A percentile compares a stretch with the other conserved stretches of the same genome.
Evolutionary conservation across 1,140 invertebrate genomes (phyloP).

Genomic region (Sitobion miscanthi): DNA sequence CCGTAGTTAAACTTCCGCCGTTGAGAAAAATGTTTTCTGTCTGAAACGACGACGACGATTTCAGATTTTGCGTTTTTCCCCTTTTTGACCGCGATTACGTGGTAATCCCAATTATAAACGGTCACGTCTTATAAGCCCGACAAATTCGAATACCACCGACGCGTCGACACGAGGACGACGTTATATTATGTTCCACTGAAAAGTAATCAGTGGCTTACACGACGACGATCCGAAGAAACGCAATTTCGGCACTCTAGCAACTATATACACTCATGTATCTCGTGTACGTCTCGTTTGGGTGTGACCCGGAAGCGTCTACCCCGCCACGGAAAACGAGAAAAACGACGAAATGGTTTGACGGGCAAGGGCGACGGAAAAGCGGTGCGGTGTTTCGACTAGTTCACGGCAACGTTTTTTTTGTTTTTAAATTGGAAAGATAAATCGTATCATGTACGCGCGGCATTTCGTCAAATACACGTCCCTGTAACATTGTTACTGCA

Average conservation of each 20-base stretch:
- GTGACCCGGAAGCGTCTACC: too few species aligned
- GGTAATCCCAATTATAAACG: not conserved
- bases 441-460: not conserved
- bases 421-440: conserved; percentile 1
- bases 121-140: conserved; percentile 1
- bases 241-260: not conserved
- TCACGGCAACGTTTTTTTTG: not conserved
- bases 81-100: not conserved
- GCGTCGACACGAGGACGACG: not conserved
- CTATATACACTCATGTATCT: not conserved
- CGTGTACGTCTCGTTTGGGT: not conserved
- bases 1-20: not conserved
- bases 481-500: not conserved
- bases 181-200: not conserved
- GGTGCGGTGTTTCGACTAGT: not conserved
- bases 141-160: not conserved
- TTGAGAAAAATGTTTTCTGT: not conserved
- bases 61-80: not conserved
- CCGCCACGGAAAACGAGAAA: not conserved
- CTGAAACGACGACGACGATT: not conserved
- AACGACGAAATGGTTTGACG: not conserved
- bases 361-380: not conserved
- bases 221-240: not conserved
- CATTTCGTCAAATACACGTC: not conserved
- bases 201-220: not conserved